These are phyloP conservation scores for Betta splendens DNA, from an alignment of 2,797 vertebrate species.

Conservation along the genomic window DNA sequence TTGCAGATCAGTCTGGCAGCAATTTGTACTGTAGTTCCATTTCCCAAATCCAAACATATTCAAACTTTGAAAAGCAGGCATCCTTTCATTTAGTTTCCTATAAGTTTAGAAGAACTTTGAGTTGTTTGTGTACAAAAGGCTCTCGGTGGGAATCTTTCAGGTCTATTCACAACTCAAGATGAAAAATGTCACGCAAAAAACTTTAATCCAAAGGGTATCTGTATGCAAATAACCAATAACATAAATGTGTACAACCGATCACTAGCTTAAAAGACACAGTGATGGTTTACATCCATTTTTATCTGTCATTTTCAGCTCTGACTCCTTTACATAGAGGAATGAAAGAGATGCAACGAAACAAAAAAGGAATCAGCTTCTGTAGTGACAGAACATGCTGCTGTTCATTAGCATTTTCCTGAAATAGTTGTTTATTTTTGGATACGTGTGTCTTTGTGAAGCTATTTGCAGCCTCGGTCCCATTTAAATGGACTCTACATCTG, in stretches of 20 bases:
- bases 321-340: not conserved
- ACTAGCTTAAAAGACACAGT: constrained; percentile 1
- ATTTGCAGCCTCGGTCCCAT: constrained; percentile 1
- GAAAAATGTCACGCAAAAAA: too few relatives aligned
- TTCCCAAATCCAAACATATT: too few relatives aligned
- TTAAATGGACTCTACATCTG: constrained; percentile 28
- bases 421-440: constrained; percentile 53
- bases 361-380: constrained; percentile 5
- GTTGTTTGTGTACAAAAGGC: too few relatives aligned
- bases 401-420: constrained; percentile 39
- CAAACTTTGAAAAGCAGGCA: too few relatives aligned
- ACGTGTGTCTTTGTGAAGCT: constrained; percentile 20
- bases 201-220: not conserved
- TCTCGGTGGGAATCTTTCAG: too few relatives aligned
- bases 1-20: too few relatives aligned
- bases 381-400: constrained; percentile 26
- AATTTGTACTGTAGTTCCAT: too few relatives aligned
- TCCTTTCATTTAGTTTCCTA: too few relatives aligned
- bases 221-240: not conserved
- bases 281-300: constrained; percentile 17
- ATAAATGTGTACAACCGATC: constrained; percentile 11
- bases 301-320: constrained; percentile 13
- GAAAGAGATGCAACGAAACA: not conserved
- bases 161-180: too few relatives aligned
- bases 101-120: too few relatives aligned